Evolutionary conservation across 2,797 vertebrate species (phyloP).

Genomic region (Danio tinwini): DNA sequence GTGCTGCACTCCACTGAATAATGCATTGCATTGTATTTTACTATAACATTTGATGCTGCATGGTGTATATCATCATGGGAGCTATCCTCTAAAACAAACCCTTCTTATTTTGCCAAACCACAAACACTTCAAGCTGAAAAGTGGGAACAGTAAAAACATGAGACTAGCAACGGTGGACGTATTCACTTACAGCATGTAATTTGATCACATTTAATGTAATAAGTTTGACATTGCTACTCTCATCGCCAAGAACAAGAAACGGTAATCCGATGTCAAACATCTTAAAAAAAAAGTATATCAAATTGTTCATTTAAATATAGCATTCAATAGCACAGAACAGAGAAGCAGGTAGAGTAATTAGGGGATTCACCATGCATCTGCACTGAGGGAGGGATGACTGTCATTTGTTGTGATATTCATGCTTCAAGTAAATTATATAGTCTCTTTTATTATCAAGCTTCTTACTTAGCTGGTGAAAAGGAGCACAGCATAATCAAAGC

Average conservation of each 20-base stretch:
- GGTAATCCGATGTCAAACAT: not conserved
- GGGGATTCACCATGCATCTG: constrained; percentile 10
- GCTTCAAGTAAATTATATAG: constrained; percentile 65
- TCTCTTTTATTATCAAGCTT: constrained; percentile 64
- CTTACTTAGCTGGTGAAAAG: constrained; percentile 68
- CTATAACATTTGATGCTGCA: not conserved
- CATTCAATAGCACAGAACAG: not conserved
- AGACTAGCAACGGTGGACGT: not conserved
- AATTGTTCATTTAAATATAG: not conserved
- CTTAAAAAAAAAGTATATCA: not conserved
- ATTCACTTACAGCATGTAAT: constrained; percentile 19
- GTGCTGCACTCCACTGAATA: not conserved
- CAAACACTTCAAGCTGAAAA: not conserved
- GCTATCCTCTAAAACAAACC: not conserved
- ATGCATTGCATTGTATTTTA: not conserved
- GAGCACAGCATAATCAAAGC: constrained; percentile 69
- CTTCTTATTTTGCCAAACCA: not conserved
- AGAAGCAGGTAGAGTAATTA: constrained; percentile 17
- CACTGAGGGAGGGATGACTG: constrained; percentile 12
- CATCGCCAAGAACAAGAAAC: constrained; percentile 3
- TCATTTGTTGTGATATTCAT: constrained; percentile 54
- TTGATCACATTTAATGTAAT: constrained; percentile 22
- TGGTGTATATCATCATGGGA: not conserved
- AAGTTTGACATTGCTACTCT: not conserved
- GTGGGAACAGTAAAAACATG: constrained; percentile 7